Conservation (phyloP, 2,797 vertebrate species). For the Schizopygopsis pylzovi region DNA sequence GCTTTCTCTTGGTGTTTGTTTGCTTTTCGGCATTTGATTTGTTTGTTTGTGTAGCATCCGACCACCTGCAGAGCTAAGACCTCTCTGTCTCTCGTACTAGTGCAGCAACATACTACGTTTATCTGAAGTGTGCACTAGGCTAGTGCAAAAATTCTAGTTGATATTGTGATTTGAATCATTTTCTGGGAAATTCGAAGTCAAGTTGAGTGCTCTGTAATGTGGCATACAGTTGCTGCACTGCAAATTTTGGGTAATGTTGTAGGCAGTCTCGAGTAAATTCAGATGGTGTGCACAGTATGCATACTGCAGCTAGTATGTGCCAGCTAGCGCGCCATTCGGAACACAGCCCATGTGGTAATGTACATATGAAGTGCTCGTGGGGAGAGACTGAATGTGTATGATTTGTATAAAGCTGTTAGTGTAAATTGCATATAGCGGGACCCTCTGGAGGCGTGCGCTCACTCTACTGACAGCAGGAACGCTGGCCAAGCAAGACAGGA, state of each 20-base stretch:
- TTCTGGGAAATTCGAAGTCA: neutral
- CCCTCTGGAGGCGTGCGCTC: conserved; percentile 31
- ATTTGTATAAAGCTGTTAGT: conserved; percentile 41
- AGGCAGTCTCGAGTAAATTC: neutral
- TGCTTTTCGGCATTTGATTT: conserved; percentile 77
- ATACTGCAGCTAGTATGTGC: neutral
- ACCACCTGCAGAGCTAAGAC: conserved; percentile 71
- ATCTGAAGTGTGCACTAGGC: conserved; percentile 1
- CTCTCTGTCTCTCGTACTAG: conserved; percentile 39
- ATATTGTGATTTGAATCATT: neutral
- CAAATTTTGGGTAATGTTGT: neutral
- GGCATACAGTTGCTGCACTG: neutral
- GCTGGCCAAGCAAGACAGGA: conserved; percentile 56
- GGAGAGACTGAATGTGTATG: conserved; percentile 24
- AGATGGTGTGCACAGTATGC: neutral
- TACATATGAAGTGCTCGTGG: neutral
- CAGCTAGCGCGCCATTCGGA: neutral
- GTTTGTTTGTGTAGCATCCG: conserved; percentile 76
- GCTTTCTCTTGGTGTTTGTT: conserved; percentile 67
- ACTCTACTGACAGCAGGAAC: conserved; percentile 55
- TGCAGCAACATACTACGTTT: neutral
- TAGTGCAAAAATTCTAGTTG: neutral
- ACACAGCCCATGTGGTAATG: conserved; percentile 5
- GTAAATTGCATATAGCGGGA: conserved; percentile 41
- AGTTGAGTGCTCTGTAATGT: neutral